These are phyloP conservation scores for Cisticola juncidis DNA, from an alignment of 2,113 vertebrate genomes.

Conservation along the genomic window DNA sequence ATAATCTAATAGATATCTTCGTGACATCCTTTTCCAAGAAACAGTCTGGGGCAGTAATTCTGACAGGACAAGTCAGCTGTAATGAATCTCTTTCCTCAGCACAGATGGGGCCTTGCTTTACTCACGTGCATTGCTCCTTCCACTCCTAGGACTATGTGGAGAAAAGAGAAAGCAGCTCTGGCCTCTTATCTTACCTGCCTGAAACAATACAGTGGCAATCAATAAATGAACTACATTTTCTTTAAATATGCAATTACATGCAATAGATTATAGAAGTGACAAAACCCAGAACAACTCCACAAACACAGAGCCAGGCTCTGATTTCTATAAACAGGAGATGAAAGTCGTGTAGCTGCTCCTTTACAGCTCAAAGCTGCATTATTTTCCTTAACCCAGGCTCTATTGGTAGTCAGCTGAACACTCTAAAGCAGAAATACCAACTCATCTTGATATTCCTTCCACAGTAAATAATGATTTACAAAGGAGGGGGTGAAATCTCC, in stretches of 20 bases:
- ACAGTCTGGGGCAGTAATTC: slow-evolving; percentile 44
- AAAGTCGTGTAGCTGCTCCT: slow-evolving; percentile 4
- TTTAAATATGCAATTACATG: slow-evolving; percentile 20
- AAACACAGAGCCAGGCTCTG: slow-evolving; percentile 24
- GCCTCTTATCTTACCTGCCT: slow-evolving; percentile 34
- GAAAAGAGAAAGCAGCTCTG: not conserved
- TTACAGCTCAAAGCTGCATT: slow-evolving; percentile 44
- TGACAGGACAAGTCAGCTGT: slow-evolving; percentile 62
- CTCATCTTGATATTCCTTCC: slow-evolving; percentile 10
- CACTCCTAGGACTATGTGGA: not conserved
- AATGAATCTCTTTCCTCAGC: slow-evolving; percentile 45
- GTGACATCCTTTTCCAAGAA: not conserved
- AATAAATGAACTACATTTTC: slow-evolving; percentile 20
- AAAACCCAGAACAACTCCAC: slow-evolving; percentile 6
- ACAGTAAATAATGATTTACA: slow-evolving; percentile 45
- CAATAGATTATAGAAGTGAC: slow-evolving; percentile 19
- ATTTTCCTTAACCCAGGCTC: slow-evolving; percentile 7
- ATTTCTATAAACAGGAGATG: not conserved
- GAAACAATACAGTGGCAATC: slow-evolving; percentile 20
- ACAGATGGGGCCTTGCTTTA: slow-evolving; percentile 53
- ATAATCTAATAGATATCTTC: not conserved
- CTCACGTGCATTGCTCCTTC: not conserved
- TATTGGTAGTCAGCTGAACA: not conserved
- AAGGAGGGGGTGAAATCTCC: not conserved
- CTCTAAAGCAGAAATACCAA: not conserved